Conservation (phyloP, 2,797 vertebrate species). For the Coranthus polyacanthus region DNA sequence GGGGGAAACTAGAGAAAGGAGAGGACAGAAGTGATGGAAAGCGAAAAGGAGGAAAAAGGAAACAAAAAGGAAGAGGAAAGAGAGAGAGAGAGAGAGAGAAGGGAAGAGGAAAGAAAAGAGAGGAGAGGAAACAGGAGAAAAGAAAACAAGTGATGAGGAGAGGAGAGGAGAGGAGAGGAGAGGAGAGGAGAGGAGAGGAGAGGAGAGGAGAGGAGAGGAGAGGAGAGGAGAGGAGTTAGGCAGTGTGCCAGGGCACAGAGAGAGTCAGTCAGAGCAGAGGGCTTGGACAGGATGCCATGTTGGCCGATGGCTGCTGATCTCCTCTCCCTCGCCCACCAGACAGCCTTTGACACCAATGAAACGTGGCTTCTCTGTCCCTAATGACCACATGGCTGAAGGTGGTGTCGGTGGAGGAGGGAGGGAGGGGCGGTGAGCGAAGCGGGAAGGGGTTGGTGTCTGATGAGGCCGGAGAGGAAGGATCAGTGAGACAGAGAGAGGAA, state of each 20-base stretch:
- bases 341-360: constrained; percentile 80
- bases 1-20: not conserved
- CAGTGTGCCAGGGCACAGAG: constrained; percentile 24
- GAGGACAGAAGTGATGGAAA: not conserved
- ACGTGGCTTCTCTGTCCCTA: constrained; percentile 81
- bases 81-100: not conserved
- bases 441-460: constrained; percentile 1
- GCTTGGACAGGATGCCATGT: constrained; percentile 62
- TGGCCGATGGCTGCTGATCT: constrained; percentile 66
- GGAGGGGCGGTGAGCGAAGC: constrained; percentile 68
- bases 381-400: constrained; percentile 83
- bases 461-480: constrained; percentile 69
- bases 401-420: constrained; percentile 42
- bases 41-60: not conserved
- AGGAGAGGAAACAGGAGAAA: constrained; percentile 7
- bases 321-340: constrained; percentile 67
- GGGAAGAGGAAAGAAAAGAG: constrained; percentile 52
- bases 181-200: constrained; percentile 49
- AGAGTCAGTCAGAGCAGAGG: constrained; percentile 45
- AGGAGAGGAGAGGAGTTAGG: constrained; percentile 17
- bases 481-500: constrained; percentile 55
- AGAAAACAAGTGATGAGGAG: no score
- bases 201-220: not conserved
- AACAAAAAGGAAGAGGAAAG: not conserved
- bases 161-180: not conserved